Base-by-base conservation (phyloP, 37 sponge, comb jelly and placozoan species). In the Eunapius fragilis region DNA sequence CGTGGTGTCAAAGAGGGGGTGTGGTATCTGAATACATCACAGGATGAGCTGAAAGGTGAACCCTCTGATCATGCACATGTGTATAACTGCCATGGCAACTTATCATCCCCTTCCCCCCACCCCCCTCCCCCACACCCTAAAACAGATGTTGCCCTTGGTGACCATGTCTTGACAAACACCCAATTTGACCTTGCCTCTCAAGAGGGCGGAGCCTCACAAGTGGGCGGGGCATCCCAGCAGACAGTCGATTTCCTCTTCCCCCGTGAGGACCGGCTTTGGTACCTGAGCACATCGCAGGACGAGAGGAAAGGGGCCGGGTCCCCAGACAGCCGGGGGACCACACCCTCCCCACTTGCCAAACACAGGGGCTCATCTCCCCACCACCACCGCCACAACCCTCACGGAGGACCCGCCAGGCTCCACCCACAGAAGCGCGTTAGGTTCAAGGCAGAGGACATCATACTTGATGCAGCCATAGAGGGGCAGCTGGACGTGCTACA, bases 401-500 rank as follows among this genome's bases (percentile, higher is more conserved):
- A 10, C 58, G 17, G 58, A 2, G 14, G 58, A 4, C 58, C 58
- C 14, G 14, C 1, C 58, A 58, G 17, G 58, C 58, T 11, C 58
- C 58, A 11, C 58, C 58, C 58, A 4, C 58, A 4, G 22, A 58
- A 58, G 22, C 78, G 75, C 35, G 93, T 95, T 12, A 76, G 48
- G 38, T 95, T 95, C 78, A 36, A 77, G n/a, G 74, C 88, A 31
- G 80, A 77, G n/a, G 75, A 93, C 26, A 28, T 95, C 4, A 41
- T 95, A 27, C 87, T 95, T n/a, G 85, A 87, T 72, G 96, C 93
- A 31, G 96, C 96, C 33, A 41, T 92, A 72, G 96, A 95, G 38
- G 96, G 96, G 68, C 93, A 95, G 41, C 47, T 92, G 70, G 81
- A 89, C 23, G 67, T 90, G 47, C 79, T 92, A 11, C 82, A 86